These are phyloP conservation scores for Sinocyclocheilus maitianheensis DNA, from an alignment of 2,113 vertebrate species.

Conservation along the genomic window DNA sequence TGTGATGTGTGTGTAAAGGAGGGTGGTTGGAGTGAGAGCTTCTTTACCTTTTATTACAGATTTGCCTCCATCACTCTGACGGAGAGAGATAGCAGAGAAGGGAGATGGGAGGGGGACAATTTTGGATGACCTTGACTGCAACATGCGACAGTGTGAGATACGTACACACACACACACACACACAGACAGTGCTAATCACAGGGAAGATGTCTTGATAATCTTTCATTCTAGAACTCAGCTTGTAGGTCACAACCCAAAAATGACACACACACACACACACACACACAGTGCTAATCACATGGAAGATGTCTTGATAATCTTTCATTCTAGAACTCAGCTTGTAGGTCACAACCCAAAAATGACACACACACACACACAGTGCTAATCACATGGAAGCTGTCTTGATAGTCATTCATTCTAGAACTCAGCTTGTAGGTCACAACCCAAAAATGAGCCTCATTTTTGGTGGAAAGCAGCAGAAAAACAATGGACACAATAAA, in stretches of 20 bases:
- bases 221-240: not conserved
- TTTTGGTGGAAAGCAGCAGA: not conserved
- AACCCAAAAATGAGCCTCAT: not conserved
- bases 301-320: not conserved
- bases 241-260: not conserved
- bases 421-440: not conserved
- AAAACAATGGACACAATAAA: not conserved
- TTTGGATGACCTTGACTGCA: slow-evolving; percentile 17
- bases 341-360: not conserved
- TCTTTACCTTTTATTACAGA: slow-evolving; percentile 53
- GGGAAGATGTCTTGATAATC: not conserved
- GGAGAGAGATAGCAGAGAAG: not conserved
- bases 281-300: not conserved
- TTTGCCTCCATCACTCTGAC: slow-evolving; percentile 14
- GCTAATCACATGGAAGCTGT: not conserved
- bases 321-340: not conserved
- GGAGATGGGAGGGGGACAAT: not conserved
- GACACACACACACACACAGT: too few relatives aligned
- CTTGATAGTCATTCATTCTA: not conserved
- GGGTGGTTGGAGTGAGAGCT: slow-evolving; percentile 32
- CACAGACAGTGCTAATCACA: not conserved
- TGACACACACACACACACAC: too few relatives aligned
- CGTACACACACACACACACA: not conserved
- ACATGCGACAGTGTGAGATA: not conserved
- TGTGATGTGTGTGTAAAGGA: not conserved